Conservation (phyloP, 2,888 invertebrate species). For the Aspidiotus rigidus region DNA sequence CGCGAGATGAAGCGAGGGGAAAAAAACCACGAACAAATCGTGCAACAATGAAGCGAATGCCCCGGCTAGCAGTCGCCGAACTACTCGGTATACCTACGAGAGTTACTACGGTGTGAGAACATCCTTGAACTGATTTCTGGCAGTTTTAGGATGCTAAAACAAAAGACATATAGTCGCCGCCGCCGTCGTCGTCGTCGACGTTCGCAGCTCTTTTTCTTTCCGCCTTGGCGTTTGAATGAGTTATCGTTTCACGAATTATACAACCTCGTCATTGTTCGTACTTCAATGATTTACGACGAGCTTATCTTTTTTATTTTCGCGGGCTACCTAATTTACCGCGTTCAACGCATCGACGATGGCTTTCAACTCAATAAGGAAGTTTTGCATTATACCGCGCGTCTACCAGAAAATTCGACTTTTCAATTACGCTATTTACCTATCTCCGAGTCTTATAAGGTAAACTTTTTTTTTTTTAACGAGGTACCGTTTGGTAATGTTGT, state of each 20-base stretch:
- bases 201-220: slow-evolving; percentile 9
- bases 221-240: slow-evolving; percentile 17
- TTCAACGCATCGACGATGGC: too few relatives aligned
- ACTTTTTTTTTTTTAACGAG: too few relatives aligned
- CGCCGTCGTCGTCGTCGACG: too few relatives aligned
- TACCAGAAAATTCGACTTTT: too few relatives aligned
- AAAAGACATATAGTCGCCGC: slow-evolving; percentile 13
- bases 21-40: background rate
- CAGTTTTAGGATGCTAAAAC: slow-evolving; percentile 14
- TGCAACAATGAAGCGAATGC: background rate
- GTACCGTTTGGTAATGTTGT: too few relatives aligned
- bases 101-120: slow-evolving; percentile 15
- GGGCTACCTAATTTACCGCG: too few relatives aligned
- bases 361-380: too few relatives aligned
- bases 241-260: slow-evolving; percentile 15
- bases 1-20: background rate
- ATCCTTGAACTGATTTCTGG: slow-evolving; percentile 30
- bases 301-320: too few relatives aligned
- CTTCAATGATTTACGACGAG: background rate
- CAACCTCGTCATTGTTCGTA: slow-evolving; percentile 13
- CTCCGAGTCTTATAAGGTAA: too few relatives aligned
- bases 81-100: background rate
- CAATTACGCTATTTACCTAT: too few relatives aligned
- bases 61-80: background rate
- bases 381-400: too few relatives aligned